A percentile compares a stretch with the other conserved stretches of the same genome.
Evolutionary conservation across 2,113 vertebrate species (phyloP).

Genomic region (Polyodon spathula): DNA sequence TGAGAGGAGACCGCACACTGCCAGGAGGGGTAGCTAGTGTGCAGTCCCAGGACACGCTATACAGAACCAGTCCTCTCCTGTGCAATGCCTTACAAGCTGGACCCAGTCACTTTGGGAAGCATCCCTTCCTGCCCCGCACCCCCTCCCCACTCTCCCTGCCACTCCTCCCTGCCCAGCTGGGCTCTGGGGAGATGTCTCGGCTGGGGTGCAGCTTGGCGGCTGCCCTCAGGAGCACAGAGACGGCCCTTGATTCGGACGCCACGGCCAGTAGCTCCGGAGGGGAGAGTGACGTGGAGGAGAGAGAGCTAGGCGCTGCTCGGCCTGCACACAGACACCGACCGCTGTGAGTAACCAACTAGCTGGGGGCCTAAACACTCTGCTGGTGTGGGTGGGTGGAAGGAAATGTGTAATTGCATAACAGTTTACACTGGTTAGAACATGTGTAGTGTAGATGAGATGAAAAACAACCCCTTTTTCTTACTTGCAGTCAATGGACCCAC

Average conservation of each 20-base stretch:
- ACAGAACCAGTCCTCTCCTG: no score
- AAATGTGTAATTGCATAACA: no score
- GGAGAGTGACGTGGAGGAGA: constrained; percentile 32
- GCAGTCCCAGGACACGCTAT: no score
- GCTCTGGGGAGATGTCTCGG: constrained; percentile 28
- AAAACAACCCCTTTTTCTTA: no score
- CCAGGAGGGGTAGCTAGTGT: background rate
- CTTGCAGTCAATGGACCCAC: no score
- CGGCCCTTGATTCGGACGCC: constrained; percentile 48
- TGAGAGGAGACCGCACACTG: constrained; percentile 6
- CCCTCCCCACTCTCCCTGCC: background rate
- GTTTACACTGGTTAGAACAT: no score
- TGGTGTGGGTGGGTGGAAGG: no score
- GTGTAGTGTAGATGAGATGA: no score
- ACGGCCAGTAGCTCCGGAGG: constrained; percentile 43
- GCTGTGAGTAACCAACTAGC: no score
- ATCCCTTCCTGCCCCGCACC: constrained; percentile 1
- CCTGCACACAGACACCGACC: no score
- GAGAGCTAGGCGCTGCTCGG: background rate
- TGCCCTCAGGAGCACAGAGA: constrained; percentile 35
- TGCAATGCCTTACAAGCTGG: no score
- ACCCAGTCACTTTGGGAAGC: background rate
- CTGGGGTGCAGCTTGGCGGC: constrained; percentile 36
- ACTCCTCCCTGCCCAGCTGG: background rate
- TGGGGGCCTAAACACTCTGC: no score